Evolutionary conservation across 2,113 vertebrate genomes (phyloP), one percentile per base, ranked within the genome.

Genomic region (Onychostruthus taczanowskii): DNA sequence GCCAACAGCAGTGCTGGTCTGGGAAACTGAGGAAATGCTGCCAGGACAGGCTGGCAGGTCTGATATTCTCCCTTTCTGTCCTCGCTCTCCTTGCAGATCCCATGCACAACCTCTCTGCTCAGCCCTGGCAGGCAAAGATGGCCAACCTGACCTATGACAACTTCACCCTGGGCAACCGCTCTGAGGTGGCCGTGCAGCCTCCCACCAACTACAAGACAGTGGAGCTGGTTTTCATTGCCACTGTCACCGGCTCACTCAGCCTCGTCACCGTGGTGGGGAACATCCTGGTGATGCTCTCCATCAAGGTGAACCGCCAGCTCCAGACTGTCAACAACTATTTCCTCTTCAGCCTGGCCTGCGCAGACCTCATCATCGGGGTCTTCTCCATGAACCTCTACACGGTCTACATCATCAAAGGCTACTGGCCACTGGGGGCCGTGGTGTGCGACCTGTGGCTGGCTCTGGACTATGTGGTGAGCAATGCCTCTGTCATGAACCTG

Each of bases 311-410:
- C 97, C 98, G 99, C 50, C 99, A 99, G 96, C 97, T 99, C 74
- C 99, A 99, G 97, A 99, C 99, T 5, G 99, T 99, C 95, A 99
- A 99, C 97, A 99, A 99, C 97, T 99, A 99, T 77, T 99, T 99
- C 94, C 97, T 99, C 43, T 99, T 99, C 97, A 99, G 99, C 85
- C 95, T 99, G 94, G 99, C 99, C 3, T 99, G 99, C 0, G 99
- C 99, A 0, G 99, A 99, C 76, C 97, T 99, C 93, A 99, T 99
- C 94, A 99, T 99, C 0, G 99, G 99, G 9, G 99, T 97, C 11
- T 99, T 99, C 97, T 99, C 99, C 96, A 99, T 99, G 99, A 99
- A 99, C 94, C 97, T 99, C 58, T 99, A 99, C 95, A 98, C 99
- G 0, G 98, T 99, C 61, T 99, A 99, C 93, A 99, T 99, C 76